Evolutionary conservation across 2,113 vertebrate species (phyloP), one percentile per base, ranked within the genome.

Genomic region (Pipa parva): DNA sequence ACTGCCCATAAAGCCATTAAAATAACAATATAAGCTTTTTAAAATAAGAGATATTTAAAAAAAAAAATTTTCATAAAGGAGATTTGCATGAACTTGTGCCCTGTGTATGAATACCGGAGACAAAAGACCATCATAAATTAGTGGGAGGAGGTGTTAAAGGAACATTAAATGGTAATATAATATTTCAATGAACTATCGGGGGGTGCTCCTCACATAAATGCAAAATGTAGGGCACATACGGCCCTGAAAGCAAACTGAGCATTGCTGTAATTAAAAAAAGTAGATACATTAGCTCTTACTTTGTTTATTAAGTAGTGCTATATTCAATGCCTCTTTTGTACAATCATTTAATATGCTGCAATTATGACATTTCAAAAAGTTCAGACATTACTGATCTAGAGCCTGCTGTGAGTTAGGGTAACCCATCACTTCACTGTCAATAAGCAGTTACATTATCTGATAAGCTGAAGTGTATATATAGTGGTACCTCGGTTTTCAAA

Each of bases 1-100:
- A 20, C 24, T 18, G 31, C 61, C 25, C 27, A n/a, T 20, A 5
- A 2, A 17, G 20, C 31, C 27, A 50, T 63, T 36, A 37, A 20
- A 52, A 39, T 22, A 39, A 18, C 15, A 25, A 51, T 63, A 29
- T 12, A 24, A 9, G 29, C 29, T 37, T 37, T 28, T 26, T 52
- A 22, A 49, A 26, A 31, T 31, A 39, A 29, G 46, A 24, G 18
- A 22, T 49, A 5, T 20, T 22, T 7, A 49, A 24, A 9, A 8
- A 4, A 49, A 24, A 9, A 8, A 4, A 13, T 13, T 36, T 24
- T 22, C 48, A 52, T 52, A 29, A 25, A 33, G 36, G 28, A 22
- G 31, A 28, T 24, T 36, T 24, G 18, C 29, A 39, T 63, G 48
- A 63, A 63, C 49, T 46, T 9, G 18, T 39, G 61, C 31, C 61